A percentile compares a stretch with the other conserved stretches of the same genome.
These are phyloP conservation scores for Meandrina meandrites DNA, from an alignment of 92 coral and sea anemone species.

Conservation along the genomic window DNA sequence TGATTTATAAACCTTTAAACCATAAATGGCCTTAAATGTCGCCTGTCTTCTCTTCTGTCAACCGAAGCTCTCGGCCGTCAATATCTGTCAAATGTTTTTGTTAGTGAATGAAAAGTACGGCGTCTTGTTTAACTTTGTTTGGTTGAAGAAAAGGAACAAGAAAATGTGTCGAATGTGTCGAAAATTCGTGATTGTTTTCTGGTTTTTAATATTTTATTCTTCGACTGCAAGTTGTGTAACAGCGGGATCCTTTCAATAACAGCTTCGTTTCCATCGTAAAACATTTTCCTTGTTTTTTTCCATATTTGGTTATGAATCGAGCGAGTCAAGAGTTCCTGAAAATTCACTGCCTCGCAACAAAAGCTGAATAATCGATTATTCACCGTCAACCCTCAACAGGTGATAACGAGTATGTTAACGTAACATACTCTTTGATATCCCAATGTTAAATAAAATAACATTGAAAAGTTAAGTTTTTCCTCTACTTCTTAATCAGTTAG, in stretches of 20 bases:
- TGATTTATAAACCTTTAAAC: neutral
- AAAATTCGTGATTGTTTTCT: neutral
- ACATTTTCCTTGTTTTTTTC: neutral
- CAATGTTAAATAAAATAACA: neutral
- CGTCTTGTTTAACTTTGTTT: neutral
- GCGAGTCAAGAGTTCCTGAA: neutral
- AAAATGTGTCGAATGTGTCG: too few species aligned
- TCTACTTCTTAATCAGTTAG: neutral
- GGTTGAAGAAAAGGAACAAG: neutral
- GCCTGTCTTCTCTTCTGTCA: too few species aligned
- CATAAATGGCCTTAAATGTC: neutral
- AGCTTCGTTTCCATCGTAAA: neutral
- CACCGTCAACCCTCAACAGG: neutral
- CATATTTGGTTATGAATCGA: slow-evolving; percentile 21
- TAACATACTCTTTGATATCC: neutral
- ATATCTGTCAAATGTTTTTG: neutral
- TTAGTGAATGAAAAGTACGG: neutral
- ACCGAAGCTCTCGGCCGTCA: neutral
- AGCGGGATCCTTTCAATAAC: neutral
- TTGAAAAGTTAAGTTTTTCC: neutral
- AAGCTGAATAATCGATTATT: neutral
- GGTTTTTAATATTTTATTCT: neutral
- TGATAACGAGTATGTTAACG: too few species aligned
- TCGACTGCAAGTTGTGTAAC: neutral
- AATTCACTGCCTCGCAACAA: slow-evolving; percentile 8